phyloP scores from a whole-genome alignment of 2,797 vertebrate species.

The Phrynocephalus vlangalii region DNA sequence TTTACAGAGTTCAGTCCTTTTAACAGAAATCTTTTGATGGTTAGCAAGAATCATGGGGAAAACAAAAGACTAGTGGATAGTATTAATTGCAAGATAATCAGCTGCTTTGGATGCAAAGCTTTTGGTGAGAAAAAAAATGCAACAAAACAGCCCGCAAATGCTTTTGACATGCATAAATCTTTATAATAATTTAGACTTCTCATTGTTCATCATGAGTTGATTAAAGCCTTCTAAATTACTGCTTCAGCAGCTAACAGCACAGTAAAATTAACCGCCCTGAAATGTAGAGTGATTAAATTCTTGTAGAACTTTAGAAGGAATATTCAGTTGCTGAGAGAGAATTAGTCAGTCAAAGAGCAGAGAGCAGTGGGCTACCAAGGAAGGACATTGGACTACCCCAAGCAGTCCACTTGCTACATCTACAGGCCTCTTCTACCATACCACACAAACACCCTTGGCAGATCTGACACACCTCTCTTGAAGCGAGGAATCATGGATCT shows the following conservation, averaged over 20 bases:
- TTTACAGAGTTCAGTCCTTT: no score
- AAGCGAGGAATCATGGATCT: not conserved
- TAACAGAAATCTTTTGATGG: constrained; percentile 13
- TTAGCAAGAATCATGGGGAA: not conserved
- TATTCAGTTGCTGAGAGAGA: not conserved
- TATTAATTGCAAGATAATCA: not conserved
- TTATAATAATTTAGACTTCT: not conserved
- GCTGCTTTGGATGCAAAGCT: constrained; percentile 19
- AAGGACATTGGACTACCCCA: not conserved
- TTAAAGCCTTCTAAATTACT: not conserved
- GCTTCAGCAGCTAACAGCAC: not conserved
- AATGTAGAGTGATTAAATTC: not conserved
- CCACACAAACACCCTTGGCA: not conserved
- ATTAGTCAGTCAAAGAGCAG: not conserved
- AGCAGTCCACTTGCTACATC: not conserved
- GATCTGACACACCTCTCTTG: not conserved
- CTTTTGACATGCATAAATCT: not conserved
- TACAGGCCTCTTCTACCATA: not conserved
- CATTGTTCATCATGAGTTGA: not conserved
- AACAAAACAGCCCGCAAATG: not conserved
- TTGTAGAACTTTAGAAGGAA: not conserved
- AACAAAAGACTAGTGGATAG: not conserved
- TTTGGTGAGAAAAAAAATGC: constrained; percentile 22
- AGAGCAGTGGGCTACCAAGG: not conserved
- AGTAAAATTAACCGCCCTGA: not conserved